phyloP scores from a whole-genome alignment of 2,113 vertebrate genomes.

The Hemichromis elongatus region DNA sequence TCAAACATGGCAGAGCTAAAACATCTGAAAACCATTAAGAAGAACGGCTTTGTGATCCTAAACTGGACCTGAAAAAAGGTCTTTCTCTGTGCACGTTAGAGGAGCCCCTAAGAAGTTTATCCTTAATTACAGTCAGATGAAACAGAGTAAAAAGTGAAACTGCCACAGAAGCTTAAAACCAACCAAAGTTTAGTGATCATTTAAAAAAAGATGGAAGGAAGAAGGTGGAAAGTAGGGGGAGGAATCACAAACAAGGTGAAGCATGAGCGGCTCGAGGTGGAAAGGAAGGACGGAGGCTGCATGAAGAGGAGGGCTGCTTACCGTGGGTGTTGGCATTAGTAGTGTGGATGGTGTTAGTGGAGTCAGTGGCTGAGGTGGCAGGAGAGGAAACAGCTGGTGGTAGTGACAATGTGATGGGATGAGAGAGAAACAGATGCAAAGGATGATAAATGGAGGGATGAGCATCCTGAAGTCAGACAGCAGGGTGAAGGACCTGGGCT shows the following conservation, averaged over 20 bases:
- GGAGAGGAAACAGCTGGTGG: slow-evolving; percentile 71
- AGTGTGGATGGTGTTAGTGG: slow-evolving; percentile 87
- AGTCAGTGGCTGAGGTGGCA: slow-evolving; percentile 82
- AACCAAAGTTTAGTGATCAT: not conserved
- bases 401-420: slow-evolving; percentile 2
- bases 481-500: not conserved
- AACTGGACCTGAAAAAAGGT: not conserved
- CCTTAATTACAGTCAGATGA: not conserved
- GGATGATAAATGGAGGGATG: slow-evolving; percentile 8
- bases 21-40: not conserved
- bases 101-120: not conserved
- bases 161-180: not conserved
- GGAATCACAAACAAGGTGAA: not conserved
- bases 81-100: not conserved
- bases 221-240: not conserved
- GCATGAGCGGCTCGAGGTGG: not conserved
- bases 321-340: slow-evolving; percentile 84
- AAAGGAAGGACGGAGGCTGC: not conserved
- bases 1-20: not conserved
- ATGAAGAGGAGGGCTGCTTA: slow-evolving; percentile 60
- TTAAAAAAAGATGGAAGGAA: not conserved
- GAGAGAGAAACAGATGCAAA: slow-evolving; percentile 30
- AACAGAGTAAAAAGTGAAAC: no score
- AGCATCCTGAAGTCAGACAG: not conserved
- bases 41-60: not conserved